Conservation (phyloP, 2,797 vertebrate genomes). For the Picus viridis region DNA sequence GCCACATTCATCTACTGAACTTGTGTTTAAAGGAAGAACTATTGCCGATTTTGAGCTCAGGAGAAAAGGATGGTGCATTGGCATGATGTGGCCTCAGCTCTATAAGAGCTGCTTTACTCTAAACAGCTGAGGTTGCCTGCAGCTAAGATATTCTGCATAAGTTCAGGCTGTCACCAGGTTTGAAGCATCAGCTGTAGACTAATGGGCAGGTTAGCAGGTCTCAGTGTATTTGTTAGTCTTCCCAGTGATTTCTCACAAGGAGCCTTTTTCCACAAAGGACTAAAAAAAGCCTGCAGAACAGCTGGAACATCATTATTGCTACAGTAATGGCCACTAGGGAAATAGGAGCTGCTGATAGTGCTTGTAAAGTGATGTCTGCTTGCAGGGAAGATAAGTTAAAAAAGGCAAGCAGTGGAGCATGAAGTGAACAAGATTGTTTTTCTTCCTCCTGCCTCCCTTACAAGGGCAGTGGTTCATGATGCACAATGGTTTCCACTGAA, state of each 20-base stretch:
- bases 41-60: not conserved
- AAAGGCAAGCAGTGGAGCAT: not conserved
- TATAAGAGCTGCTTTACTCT: not conserved
- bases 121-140: not conserved
- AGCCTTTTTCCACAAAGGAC: not conserved
- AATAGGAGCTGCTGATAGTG: not conserved
- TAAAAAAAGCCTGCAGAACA: constrained; percentile 2
- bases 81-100: not conserved
- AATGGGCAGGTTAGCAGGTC: not conserved
- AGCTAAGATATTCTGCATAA: not conserved
- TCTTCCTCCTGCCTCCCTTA: not conserved
- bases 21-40: not conserved
- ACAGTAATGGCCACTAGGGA: not conserved
- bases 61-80: not conserved
- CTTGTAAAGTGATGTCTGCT: not conserved
- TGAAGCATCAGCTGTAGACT: not conserved
- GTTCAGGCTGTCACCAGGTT: not conserved
- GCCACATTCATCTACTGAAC: not conserved
- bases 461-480: not conserved
- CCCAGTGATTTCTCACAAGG: not conserved
- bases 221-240: not conserved
- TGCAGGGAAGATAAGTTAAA: not conserved
- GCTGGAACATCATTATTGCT: not conserved
- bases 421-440: not conserved
- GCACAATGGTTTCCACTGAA: not conserved